phyloP scores from a whole-genome alignment of 2,113 vertebrate species.

The Cinclus cinclus region DNA sequence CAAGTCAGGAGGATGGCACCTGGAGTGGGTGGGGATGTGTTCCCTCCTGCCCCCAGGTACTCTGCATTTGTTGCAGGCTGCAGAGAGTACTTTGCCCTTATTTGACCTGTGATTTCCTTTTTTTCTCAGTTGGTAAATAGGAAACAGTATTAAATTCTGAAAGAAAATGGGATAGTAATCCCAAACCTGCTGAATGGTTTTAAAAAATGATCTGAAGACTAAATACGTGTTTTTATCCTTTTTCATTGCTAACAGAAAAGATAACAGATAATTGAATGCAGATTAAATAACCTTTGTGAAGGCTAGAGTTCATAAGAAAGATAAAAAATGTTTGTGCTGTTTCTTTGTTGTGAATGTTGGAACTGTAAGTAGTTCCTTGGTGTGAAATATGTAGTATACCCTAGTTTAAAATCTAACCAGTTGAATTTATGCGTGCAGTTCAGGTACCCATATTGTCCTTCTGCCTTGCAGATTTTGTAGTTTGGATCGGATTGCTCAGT shows the following conservation, averaged over 20 bases:
- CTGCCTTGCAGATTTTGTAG: not conserved
- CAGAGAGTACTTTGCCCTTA: not conserved
- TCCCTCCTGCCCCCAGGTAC: not conserved
- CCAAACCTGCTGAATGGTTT: not conserved
- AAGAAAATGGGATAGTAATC: not conserved
- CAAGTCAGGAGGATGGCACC: not conserved
- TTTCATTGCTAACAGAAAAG: not conserved
- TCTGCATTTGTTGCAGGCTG: not conserved
- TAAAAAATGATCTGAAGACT: not conserved
- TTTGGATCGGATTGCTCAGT: not conserved
- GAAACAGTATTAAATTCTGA: not conserved
- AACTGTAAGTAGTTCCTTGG: not conserved
- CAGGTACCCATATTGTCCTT: not conserved
- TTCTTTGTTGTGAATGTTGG: not conserved
- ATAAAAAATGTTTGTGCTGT: not conserved
- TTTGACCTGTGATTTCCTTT: not conserved
- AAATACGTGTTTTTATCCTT: not conserved
- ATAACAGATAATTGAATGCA: not conserved
- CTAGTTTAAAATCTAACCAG: not conserved
- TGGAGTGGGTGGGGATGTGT: fast-evolving
- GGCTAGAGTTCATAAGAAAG: not conserved
- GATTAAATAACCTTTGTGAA: not conserved
- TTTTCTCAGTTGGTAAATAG: not conserved
- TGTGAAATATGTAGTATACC: not conserved
- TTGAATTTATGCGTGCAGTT: not conserved